A percentile compares a stretch with the other conserved stretches of the same genome.
These are phyloP conservation scores for Phalacrocorax aristotelis DNA, from an alignment of 2,113 vertebrate species.

Conservation along the genomic window DNA sequence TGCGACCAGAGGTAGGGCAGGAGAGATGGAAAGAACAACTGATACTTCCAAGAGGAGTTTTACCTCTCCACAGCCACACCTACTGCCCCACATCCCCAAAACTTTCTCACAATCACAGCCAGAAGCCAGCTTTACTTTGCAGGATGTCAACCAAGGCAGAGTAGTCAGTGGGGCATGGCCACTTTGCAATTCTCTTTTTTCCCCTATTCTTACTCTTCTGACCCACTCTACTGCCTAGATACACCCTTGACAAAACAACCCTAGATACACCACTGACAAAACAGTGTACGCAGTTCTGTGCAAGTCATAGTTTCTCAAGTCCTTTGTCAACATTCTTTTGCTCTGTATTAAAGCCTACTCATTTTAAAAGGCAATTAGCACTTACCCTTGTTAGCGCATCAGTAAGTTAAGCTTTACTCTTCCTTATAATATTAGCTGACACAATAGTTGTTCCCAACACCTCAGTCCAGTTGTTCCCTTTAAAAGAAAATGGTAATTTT, in stretches of 20 bases:
- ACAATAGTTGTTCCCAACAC: background rate
- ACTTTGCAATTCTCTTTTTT: background rate
- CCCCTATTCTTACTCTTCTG: background rate
- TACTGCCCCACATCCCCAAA: background rate
- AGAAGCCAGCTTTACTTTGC: background rate
- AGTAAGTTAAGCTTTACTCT: background rate
- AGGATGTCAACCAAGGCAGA: background rate
- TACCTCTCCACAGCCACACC: background rate
- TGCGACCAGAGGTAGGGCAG: background rate
- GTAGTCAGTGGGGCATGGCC: fast-evolving
- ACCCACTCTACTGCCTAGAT: background rate
- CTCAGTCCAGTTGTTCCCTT: background rate
- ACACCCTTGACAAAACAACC: background rate
- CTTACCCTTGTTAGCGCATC: background rate
- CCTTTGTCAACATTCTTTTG: background rate
- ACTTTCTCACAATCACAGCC: background rate
- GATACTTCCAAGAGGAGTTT: background rate
- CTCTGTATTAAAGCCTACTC: background rate
- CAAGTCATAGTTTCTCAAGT: background rate
- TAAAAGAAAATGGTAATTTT: background rate
- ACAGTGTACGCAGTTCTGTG: fast-evolving
- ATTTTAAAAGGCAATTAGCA: background rate
- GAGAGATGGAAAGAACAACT: background rate
- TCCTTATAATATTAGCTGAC: background rate
- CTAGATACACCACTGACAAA: background rate